Evolutionary conservation across 2,113 vertebrate genomes (phyloP).

Genomic region (Odobenus rosmarus): DNA sequence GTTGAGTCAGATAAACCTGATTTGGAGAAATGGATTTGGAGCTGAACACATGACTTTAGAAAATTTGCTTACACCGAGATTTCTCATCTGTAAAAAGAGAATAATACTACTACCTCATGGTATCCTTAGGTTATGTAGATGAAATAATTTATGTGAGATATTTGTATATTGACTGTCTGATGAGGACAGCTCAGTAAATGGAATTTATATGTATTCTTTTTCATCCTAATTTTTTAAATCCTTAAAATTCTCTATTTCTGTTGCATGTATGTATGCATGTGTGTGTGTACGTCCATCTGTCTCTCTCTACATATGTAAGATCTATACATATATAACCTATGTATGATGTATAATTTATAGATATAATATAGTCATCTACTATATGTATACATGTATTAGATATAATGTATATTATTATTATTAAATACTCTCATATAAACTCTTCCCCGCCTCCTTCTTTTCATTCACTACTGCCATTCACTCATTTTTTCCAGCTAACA

Average conservation of each 20-base stretch:
- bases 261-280: not conserved
- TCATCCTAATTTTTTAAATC: not conserved
- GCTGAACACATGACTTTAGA: not conserved
- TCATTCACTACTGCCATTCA: not conserved
- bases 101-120: not conserved
- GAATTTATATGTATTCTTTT: not conserved
- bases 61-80: not conserved
- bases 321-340: not conserved
- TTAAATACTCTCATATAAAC: not conserved
- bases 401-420: not conserved
- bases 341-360: not conserved
- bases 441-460: not conserved
- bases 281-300: not conserved
- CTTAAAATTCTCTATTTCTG: not conserved
- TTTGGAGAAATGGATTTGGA: conserved; percentile 20
- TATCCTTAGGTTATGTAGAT: not conserved
- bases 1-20: not conserved
- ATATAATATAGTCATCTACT: not conserved
- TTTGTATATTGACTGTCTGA: not conserved
- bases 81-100: not conserved
- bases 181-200: not conserved
- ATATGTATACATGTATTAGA: not conserved
- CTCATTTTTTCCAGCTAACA: not conserved
- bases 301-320: not conserved
- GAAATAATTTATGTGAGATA: not conserved